Evolutionary conservation across 2,888 invertebrate genomes (phyloP).

Genomic region (Elysia crispata): DNA sequence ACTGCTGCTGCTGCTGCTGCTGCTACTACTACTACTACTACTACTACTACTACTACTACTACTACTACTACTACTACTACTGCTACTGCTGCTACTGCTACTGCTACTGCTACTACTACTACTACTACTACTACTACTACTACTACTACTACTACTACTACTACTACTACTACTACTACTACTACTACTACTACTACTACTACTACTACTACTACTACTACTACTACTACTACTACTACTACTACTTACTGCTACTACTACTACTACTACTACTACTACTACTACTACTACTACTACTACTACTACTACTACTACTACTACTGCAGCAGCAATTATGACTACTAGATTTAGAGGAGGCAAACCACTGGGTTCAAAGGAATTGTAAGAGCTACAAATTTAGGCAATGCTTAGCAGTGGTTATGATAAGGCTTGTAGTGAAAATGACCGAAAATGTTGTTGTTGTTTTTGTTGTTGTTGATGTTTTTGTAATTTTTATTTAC

Average conservation of each 20-base stretch:
- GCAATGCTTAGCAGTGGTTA: too few species aligned
- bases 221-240: constrained; percentile 1
- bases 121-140: constrained; percentile 4
- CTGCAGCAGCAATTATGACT: not conserved
- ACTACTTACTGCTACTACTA: too few species aligned
- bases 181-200: constrained; percentile 1
- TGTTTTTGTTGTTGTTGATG: too few species aligned
- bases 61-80: constrained; percentile 18
- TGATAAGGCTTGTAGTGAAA: too few species aligned
- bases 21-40: constrained; percentile 20
- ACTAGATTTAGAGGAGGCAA: too few species aligned
- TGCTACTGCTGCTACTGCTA: not conserved
- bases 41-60: constrained; percentile 26
- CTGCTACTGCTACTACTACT: not conserved
- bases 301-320: not conserved
- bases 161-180: constrained; percentile 9
- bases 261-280: not conserved
- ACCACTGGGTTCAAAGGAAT: too few species aligned
- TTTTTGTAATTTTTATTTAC: too few species aligned
- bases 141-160: constrained; percentile 9
- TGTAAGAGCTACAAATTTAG: too few species aligned
- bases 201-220: constrained; percentile 9
- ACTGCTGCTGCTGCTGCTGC: not conserved
- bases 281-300: not conserved
- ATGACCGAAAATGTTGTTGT: too few species aligned